Conservation (phyloP, 2,888 invertebrate genomes). For the Plebejus anna region DNA sequence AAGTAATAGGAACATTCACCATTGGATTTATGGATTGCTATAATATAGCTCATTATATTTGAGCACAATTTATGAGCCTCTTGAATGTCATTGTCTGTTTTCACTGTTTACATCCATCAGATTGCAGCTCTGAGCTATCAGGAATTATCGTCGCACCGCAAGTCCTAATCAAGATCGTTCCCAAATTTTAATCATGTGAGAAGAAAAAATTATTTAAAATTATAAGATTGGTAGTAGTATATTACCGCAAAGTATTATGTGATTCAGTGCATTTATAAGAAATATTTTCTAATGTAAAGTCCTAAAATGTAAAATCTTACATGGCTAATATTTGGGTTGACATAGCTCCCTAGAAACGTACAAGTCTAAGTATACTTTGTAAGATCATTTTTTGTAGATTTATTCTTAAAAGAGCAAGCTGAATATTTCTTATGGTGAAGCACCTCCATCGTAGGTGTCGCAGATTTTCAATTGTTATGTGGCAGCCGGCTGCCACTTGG, state of each 20-base stretch:
- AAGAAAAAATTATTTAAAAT: conserved; percentile 44
- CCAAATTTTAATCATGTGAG: conserved; percentile 68
- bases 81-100: background rate
- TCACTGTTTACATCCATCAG: conserved; percentile 37
- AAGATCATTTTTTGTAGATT: conserved; percentile 72
- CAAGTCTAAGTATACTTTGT: conserved; percentile 75
- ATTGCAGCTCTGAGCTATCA: conserved; percentile 43
- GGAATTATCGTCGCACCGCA: conserved; percentile 69
- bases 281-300: conserved; percentile 45
- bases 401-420: conserved; percentile 45
- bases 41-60: background rate
- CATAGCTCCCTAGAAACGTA: conserved; percentile 74
- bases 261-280: conserved; percentile 61
- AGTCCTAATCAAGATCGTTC: conserved; percentile 63
- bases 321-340: conserved; percentile 66
- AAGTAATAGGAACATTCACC: background rate
- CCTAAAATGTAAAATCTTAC: conserved; percentile 44
- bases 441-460: too few relatives aligned
- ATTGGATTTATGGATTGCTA: background rate
- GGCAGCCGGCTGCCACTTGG: too few relatives aligned
- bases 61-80: background rate
- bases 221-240: conserved; percentile 49
- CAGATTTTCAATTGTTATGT: too few relatives aligned
- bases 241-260: conserved; percentile 46
- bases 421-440: conserved; percentile 12